Conservation (phyloP, 2,797 vertebrate species). For the Myioborus melanocephalus region DNA sequence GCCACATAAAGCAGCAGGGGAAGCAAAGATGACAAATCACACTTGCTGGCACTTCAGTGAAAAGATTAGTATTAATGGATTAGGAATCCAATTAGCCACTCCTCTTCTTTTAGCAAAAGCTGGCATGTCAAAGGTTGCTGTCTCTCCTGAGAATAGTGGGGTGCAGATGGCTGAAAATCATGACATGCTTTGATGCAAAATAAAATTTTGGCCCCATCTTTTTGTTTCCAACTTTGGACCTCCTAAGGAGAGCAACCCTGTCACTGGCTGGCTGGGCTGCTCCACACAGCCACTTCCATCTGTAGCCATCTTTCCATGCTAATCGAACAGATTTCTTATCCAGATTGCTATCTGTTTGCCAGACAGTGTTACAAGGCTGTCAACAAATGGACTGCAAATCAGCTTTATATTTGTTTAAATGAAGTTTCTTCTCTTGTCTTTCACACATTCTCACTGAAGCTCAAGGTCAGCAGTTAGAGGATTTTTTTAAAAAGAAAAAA, state of each 20-base stretch:
- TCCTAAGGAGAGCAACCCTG: conserved; percentile 39
- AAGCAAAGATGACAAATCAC: conserved; percentile 29
- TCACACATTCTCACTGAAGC: not conserved
- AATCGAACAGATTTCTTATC: conserved; percentile 68
- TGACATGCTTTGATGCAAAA: conserved; percentile 19
- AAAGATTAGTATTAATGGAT: conserved; percentile 61
- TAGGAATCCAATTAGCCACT: conserved; percentile 62
- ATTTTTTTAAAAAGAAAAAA: not conserved
- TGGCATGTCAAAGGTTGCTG: conserved; percentile 40
- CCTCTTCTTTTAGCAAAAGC: conserved; percentile 43
- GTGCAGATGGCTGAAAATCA: conserved; percentile 43
- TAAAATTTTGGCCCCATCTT: not conserved
- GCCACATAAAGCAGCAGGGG: not conserved
- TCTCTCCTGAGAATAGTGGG: conserved; percentile 13
- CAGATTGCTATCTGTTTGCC: conserved; percentile 72
- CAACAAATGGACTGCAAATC: conserved; percentile 62
- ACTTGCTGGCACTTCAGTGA: conserved; percentile 21
- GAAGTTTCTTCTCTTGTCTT: conserved; percentile 20
- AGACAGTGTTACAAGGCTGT: conserved; percentile 58
- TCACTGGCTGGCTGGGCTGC: conserved; percentile 24
- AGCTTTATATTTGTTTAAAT: conserved; percentile 35
- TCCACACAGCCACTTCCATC: conserved; percentile 42
- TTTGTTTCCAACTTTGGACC: not conserved
- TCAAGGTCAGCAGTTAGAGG: conserved; percentile 3
- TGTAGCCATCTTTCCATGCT: conserved; percentile 54